These are phyloP conservation scores for Mus caroli DNA, from an alignment of 2,797 vertebrate genomes.

Conservation along the genomic window DNA sequence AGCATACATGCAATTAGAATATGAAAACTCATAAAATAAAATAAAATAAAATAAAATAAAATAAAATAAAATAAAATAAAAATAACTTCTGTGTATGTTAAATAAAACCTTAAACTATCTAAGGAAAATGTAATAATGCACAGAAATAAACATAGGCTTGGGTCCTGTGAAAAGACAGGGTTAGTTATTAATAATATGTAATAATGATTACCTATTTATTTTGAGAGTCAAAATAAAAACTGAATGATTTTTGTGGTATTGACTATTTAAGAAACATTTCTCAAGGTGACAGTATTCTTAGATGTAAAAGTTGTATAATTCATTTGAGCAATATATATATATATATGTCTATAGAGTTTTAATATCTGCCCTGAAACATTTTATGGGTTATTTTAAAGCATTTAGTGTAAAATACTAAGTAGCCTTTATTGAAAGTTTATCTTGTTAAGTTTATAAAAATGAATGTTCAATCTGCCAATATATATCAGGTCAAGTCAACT, in stretches of 20 bases:
- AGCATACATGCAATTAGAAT: not conserved
- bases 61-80: not conserved
- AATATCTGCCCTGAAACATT: not conserved
- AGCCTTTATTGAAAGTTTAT: not conserved
- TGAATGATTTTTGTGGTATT: not conserved
- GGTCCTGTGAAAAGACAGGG: not conserved
- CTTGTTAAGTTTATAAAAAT: not conserved
- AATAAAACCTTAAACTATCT: not conserved
- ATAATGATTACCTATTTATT: not conserved
- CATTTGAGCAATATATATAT: not conserved
- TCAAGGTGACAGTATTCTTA: not conserved
- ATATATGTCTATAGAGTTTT: not conserved
- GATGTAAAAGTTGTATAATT: not conserved
- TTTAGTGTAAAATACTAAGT: constrained; percentile 1
- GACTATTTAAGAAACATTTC: not conserved
- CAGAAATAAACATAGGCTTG: not conserved
- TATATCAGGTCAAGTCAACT: constrained; percentile 13
- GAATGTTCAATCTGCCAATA: not conserved
- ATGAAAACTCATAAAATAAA: not conserved
- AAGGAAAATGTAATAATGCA: not conserved
- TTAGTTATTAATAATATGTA: not conserved
- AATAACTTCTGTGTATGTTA: not conserved
- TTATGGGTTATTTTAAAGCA: not conserved
- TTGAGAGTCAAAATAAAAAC: not conserved
- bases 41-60: not conserved